phyloP scores from a whole-genome alignment of 2,888 invertebrate genomes.

The Parnassius orleans region DNA sequence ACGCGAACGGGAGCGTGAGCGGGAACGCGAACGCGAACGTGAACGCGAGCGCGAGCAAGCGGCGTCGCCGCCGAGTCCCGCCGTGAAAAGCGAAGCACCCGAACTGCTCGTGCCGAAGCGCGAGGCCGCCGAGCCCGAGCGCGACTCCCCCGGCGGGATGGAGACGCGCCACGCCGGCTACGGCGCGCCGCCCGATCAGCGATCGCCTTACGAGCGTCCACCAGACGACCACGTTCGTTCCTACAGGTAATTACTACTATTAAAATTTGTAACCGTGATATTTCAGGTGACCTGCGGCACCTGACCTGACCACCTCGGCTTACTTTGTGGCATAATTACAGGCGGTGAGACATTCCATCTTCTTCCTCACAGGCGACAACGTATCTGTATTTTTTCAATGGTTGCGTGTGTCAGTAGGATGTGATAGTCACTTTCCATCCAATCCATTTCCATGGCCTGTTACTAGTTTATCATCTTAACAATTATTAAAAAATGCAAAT shows the following conservation, averaged over 20 bases:
- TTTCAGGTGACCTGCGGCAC: no score
- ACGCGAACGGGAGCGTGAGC: conserved; percentile 27
- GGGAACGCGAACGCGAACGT: conserved; percentile 32
- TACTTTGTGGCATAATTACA: no score
- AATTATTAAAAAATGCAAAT: no score
- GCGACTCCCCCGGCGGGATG: conserved; percentile 88
- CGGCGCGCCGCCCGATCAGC: conserved; percentile 84
- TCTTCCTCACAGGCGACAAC: no score
- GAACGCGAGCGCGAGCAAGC: conserved; percentile 44
- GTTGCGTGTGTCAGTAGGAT: no score
- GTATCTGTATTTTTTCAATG: no score
- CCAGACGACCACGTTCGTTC: conserved; percentile 82
- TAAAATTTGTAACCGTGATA: no score
- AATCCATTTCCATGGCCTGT: no score
- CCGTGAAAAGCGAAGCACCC: conserved; percentile 72
- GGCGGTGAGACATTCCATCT: no score
- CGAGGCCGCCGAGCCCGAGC: conserved; percentile 83
- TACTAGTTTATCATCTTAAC: no score
- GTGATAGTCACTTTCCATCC: no score
- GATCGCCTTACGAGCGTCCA: conserved; percentile 85
- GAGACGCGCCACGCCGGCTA: conserved; percentile 85
- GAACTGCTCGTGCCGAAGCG: conserved; percentile 85
- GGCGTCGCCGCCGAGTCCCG: conserved; percentile 65
- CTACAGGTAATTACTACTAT: conserved; percentile 61
- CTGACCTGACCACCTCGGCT: no score